Percentiles rank a stretch among this genome's conserved stretches.
These are phyloP conservation scores for Gonatopus flavifemur DNA, from an alignment of 1,140 invertebrate species.

Conservation along the genomic window DNA sequence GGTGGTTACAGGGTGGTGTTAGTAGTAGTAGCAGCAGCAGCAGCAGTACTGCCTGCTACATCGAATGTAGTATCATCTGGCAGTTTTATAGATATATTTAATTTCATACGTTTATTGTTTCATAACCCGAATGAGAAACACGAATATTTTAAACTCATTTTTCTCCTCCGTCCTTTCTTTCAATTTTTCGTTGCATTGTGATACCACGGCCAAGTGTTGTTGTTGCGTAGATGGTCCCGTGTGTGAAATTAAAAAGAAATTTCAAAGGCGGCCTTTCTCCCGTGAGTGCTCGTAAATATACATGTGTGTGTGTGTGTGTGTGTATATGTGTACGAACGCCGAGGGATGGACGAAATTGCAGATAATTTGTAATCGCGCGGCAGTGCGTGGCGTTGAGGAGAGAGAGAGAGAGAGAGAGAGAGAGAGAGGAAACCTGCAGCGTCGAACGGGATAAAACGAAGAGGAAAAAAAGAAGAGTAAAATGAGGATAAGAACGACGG, in stretches of 20 bases:
- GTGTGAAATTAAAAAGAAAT: constrained; percentile 15
- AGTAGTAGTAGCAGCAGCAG: too few species aligned
- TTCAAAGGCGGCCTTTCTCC: constrained; percentile 14
- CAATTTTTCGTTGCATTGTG: constrained; percentile 1
- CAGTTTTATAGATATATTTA: too few species aligned
- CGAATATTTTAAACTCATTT: too few species aligned
- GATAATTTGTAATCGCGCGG: constrained; percentile 36
- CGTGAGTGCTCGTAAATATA: too few species aligned
- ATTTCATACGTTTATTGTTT: too few species aligned
- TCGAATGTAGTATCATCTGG: too few species aligned
- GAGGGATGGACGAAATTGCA: constrained; percentile 30
- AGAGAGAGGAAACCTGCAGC: constrained; percentile 12
- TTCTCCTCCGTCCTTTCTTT: too few species aligned
- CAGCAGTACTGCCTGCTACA: too few species aligned
- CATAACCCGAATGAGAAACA: too few species aligned
- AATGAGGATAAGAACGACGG: constrained; percentile 5
- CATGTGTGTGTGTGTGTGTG: too few species aligned
- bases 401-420: constrained; percentile 5
- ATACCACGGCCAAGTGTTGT: not conserved
- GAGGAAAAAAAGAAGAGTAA: not conserved
- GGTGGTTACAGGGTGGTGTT: too few species aligned
- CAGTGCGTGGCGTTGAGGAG: constrained; percentile 5
- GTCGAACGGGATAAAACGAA: constrained; percentile 9
- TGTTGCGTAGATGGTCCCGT: not conserved
- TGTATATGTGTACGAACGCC: constrained; percentile 15